Evolutionary conservation across 2,113 vertebrate genomes (phyloP).

Genomic region (Isurus oxyrinchus): DNA sequence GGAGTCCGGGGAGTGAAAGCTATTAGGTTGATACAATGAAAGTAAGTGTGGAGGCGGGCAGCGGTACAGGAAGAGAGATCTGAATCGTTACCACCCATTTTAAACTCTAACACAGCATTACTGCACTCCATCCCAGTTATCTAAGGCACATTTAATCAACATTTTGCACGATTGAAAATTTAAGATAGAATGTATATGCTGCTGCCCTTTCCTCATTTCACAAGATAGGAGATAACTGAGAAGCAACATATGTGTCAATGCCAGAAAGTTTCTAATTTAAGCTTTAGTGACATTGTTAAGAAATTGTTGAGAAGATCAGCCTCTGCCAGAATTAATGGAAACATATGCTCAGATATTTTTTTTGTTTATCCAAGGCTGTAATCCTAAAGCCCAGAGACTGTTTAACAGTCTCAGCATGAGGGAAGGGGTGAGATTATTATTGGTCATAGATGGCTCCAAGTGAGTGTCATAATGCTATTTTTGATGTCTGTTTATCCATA

Average conservation of each 20-base stretch:
- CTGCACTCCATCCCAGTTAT: neutral
- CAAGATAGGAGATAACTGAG: neutral
- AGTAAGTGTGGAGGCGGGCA: neutral
- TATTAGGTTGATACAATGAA: conserved; percentile 23
- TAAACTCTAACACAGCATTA: neutral
- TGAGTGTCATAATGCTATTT: neutral
- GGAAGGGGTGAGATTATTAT: neutral
- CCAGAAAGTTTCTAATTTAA: neutral
- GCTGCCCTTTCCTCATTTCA: neutral
- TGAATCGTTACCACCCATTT: neutral
- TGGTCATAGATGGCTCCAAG: neutral
- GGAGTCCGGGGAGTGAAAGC: neutral
- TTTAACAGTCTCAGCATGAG: neutral
- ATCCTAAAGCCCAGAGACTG: neutral
- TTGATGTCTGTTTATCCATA: neutral
- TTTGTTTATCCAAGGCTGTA: neutral
- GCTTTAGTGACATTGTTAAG: neutral
- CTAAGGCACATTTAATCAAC: neutral
- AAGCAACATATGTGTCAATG: neutral
- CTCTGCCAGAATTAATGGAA: conserved; percentile 16
- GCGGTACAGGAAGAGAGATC: neutral
- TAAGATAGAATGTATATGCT: neutral
- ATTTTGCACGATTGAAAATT: neutral
- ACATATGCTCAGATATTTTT: conserved; percentile 4
- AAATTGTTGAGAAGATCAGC: neutral